phyloP scores from a whole-genome alignment of 2,888 invertebrate species.

The Melieria crassipennis region DNA sequence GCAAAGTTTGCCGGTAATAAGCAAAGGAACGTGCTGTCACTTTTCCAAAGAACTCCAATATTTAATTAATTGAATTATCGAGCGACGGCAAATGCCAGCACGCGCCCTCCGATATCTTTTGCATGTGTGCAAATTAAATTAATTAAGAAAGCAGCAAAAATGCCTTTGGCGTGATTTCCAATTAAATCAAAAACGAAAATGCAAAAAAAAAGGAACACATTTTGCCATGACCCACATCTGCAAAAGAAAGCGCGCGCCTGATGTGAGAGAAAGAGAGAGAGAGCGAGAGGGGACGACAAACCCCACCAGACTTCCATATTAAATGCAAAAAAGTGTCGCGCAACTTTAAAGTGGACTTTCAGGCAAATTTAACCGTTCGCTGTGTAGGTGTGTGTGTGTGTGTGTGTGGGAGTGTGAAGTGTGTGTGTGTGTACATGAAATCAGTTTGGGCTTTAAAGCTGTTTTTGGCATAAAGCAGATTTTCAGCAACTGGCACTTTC shows the following conservation, averaged over 20 bases:
- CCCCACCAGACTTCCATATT: too few species aligned
- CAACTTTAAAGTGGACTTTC: background rate
- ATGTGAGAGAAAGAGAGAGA: too few species aligned
- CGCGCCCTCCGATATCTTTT: background rate
- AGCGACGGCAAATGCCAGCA: too few species aligned
- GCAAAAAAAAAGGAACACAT: background rate
- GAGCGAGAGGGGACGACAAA: too few species aligned
- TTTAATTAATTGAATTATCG: too few species aligned
- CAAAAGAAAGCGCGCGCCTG: background rate
- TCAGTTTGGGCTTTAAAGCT: background rate
- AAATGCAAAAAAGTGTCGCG: too few species aligned
- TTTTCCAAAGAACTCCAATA: too few species aligned
- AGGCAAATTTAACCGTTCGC: background rate
- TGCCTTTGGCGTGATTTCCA: slow-evolving; percentile 14
- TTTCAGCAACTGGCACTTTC: background rate
- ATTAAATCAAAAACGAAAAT: slow-evolving; percentile 11
- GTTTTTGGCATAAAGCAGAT: too few species aligned
- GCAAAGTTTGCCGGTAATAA: too few species aligned
- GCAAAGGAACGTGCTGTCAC: too few species aligned
- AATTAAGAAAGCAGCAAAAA: slow-evolving; percentile 18
- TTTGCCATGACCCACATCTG: background rate
- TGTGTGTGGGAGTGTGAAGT: too few species aligned
- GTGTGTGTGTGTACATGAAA: background rate
- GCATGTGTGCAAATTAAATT: slow-evolving; percentile 4
- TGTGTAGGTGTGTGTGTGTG: background rate